Evolutionary conservation across 2,888 invertebrate species (phyloP).

Genomic region (Acanthosepion lycidas): DNA sequence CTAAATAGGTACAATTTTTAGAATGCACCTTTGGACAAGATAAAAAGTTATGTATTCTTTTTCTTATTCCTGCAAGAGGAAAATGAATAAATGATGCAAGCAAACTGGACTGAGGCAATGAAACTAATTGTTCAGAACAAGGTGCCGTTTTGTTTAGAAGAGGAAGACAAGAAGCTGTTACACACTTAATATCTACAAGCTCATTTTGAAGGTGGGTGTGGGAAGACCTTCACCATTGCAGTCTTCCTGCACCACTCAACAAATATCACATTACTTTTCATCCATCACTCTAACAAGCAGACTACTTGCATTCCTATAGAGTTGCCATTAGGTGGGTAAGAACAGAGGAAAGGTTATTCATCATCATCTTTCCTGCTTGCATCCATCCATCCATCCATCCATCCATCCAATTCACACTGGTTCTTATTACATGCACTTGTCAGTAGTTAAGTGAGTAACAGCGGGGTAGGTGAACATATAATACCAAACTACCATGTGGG

Average conservation of each 20-base stretch:
- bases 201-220: no score
- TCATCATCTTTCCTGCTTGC: neutral
- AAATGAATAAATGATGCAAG: neutral
- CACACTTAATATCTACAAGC: neutral
- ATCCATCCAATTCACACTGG: neutral
- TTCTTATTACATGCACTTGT: conserved; percentile 33
- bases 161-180: neutral
- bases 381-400: neutral
- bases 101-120: neutral
- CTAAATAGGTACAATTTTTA: no score
- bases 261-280: neutral
- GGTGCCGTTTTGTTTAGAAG: neutral
- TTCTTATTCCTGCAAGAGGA: neutral
- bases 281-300: conserved; percentile 33
- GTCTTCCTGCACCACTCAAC: conserved; percentile 33
- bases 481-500: conserved; percentile 12
- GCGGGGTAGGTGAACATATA: neutral
- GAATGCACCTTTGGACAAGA: neutral
- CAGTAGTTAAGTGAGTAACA: neutral
- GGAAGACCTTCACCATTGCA: neutral
- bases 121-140: conserved; percentile 22
- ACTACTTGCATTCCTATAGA: conserved; percentile 18
- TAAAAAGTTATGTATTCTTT: neutral
- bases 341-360: neutral
- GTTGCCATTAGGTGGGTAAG: neutral